These are phyloP conservation scores for Sakesphorus luctuosus DNA, from an alignment of 2,113 vertebrate species.

Conservation along the genomic window DNA sequence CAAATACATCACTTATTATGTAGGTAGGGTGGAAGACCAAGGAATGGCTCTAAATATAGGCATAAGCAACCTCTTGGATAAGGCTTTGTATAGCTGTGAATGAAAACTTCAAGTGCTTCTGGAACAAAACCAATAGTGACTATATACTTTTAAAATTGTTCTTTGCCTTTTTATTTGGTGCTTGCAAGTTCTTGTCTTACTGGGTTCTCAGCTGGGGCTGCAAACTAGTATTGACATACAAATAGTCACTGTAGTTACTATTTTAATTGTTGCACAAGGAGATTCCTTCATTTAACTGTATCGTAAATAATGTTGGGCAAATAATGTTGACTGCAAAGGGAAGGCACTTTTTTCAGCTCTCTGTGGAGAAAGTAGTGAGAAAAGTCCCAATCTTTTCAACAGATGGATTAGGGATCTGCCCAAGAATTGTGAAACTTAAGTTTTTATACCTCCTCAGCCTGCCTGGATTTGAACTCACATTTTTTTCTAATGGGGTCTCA, in stretches of 20 bases:
- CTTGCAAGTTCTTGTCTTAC: neutral
- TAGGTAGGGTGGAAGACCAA: neutral
- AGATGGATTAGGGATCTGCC: neutral
- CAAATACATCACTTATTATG: neutral
- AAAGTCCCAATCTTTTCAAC: neutral
- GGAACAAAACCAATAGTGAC: neutral
- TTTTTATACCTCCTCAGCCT: neutral
- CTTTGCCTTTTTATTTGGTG: neutral
- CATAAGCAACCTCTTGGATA: neutral
- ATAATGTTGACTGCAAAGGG: neutral
- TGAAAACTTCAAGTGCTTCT: neutral
- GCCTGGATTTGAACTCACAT: neutral
- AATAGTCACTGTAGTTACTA: neutral
- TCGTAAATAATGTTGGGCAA: neutral
- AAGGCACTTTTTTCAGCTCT: neutral
- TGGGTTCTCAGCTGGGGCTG: neutral
- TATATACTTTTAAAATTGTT: neutral
- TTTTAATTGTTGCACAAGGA: neutral
- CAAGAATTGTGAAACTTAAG: neutral
- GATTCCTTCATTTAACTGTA: neutral
- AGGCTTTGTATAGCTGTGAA: neutral
- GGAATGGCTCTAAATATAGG: neutral
- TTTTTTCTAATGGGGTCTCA: neutral
- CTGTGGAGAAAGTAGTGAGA: neutral
- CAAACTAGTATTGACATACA: neutral